Base-by-base conservation (phyloP, 2,888 invertebrate genomes). In the Bellardia bayeri region DNA sequence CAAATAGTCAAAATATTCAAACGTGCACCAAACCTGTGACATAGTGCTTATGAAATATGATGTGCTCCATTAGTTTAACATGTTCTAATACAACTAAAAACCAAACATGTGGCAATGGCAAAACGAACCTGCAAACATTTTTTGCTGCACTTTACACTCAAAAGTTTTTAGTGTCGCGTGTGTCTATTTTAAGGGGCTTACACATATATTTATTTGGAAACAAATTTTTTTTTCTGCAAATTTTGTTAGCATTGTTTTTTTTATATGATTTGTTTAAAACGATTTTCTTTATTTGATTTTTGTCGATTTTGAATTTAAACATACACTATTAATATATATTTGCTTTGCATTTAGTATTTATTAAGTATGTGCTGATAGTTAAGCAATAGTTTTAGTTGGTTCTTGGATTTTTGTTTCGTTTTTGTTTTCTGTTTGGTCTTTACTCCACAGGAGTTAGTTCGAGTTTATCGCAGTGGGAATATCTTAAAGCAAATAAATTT, bases 391-490 rank as follows among this genome's bases (percentile, higher is more conserved):
- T 9, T 58, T 69, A 11, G 54, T 64, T 64, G 40, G 37, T 64
- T 64, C 37, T 79, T 61, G 42, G 8, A 23, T 72, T 74, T 69
- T 79, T 49, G 54, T 72, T 64, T 2, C 64, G 42, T 61, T 51
- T 68, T 63, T 81, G 49, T 69, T 76, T 71, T 68, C 23, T 23
- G 23, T n/a, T 58, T 61, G 2, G 16, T 61, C 42, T 61, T 11
- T 23, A 49, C 86, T 80, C 86, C 74, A 83, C 82, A 69, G 86
- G 82, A 83, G 83, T 80, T 75, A 40, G 40, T 78, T 49, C 49
- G 56, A 75, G 79, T 79, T 75, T 71, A 80, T 80, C 86, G 40
- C 83, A 83, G 80, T 86, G 86, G 82, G 86, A 82, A 83, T 79
- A 86, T 86, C 79, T 42, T 72, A 63, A 16, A 74, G 74, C 45